Conservation (phyloP, 2,888 invertebrate species). For the Taenaris catops region DNA sequence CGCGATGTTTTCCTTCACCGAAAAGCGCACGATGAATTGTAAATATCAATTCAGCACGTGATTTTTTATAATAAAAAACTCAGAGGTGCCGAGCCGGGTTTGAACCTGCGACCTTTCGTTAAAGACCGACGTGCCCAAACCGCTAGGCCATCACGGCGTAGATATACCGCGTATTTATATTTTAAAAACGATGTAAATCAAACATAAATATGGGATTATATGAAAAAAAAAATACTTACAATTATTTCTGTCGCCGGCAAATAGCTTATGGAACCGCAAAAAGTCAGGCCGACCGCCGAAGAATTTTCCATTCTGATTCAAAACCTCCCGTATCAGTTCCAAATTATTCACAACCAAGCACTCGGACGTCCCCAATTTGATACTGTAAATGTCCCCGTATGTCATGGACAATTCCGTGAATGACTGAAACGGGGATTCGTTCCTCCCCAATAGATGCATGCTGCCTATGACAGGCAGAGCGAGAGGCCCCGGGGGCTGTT, state of each 20-base stretch:
- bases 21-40: too few relatives aligned
- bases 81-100: too few relatives aligned
- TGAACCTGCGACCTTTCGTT: too few relatives aligned
- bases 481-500: conserved; percentile 82
- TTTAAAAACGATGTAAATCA: too few relatives aligned
- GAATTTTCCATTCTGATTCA: conserved; percentile 88
- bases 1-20: too few relatives aligned
- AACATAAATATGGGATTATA: too few relatives aligned
- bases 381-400: conserved; percentile 86
- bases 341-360: conserved; percentile 89
- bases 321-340: conserved; percentile 85
- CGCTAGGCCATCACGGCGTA: too few relatives aligned
- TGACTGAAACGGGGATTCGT: conserved; percentile 84
- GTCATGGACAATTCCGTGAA: conserved; percentile 84
- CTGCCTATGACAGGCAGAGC: conserved; percentile 85
- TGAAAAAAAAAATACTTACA: conserved; percentile 82
- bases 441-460: conserved; percentile 82
- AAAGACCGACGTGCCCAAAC: too few relatives aligned
- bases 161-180: too few relatives aligned
- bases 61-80: too few relatives aligned
- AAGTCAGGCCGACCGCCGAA: conserved; percentile 93
- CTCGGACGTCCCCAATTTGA: conserved; percentile 83
- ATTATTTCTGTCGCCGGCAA: conserved; percentile 91
- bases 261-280: conserved; percentile 88
- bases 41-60: too few relatives aligned